Evolutionary conservation across 2,113 vertebrate species (phyloP), one percentile per base, ranked within the genome.

Genomic region (Elephantulus edwardii): DNA sequence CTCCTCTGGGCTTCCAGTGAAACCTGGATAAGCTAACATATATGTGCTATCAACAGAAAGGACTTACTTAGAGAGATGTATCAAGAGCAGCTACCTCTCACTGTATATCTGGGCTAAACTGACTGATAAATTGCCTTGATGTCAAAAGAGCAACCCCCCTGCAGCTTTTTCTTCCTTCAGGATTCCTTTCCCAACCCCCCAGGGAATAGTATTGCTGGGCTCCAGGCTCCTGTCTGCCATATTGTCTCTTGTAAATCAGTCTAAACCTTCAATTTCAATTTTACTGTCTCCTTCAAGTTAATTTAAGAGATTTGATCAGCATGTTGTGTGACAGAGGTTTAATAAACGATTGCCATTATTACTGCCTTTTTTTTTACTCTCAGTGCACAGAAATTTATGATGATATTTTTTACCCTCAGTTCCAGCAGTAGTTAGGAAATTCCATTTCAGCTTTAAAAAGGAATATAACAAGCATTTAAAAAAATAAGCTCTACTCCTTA

Each of bases 351-450:
- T 17, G 76, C 26, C 93, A 77, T 91, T 82, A 74, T 50, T n/a
- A n/a, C n/a, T n/a, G n/a, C n/a, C n/a, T n/a, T n/a, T n/a, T n/a
- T 88, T 94, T 71, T 88, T 78, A 83, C 87, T 92, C 71, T 71
- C 22, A 60, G 85, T 92, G 86, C 46, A 81, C 80, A 62, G 19
- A 93, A 24, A 84, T 77, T 87, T 13, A 77, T 88, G 38, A 11
- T 52, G 92, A 26, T 64, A 76, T 48, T 42, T 75, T 28, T 68
- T 90, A 71, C 17, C 6, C 38, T 81, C 19, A 17, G 28, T 80
- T 90, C 10, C 50, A 87, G 76, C 24, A 22, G 52, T 80, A 84
- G 35, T 22, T 44, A 75, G 90, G 83, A 71, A 74, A 40, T 83
- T 87, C 64, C 84, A 20, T 40, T 88, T 88, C n/a, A 48, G 33